These are phyloP conservation scores for Heliconius hewitsoni DNA, from an alignment of 1,140 invertebrate genomes.

Conservation along the genomic window DNA sequence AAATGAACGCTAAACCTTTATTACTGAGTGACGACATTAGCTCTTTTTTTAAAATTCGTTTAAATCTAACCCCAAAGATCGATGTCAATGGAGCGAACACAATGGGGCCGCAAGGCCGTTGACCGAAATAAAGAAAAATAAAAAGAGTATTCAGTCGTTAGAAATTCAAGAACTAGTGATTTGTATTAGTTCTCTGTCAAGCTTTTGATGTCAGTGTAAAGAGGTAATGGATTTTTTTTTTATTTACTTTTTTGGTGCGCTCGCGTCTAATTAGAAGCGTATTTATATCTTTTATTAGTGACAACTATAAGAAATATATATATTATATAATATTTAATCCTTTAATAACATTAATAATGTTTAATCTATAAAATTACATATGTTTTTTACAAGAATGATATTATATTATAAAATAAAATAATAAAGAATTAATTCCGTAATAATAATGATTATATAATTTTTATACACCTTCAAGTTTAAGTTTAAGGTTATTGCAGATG, in stretches of 20 bases:
- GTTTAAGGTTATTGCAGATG: constrained; percentile 35
- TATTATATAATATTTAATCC: neutral
- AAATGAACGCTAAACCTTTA: constrained; percentile 34
- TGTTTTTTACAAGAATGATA: too few species aligned
- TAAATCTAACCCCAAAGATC: constrained; percentile 62
- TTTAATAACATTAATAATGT: too few species aligned
- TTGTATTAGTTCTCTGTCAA: constrained; percentile 42
- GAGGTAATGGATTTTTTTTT: constrained; percentile 3
- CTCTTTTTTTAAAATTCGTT: constrained; percentile 30
- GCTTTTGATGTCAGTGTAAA: constrained; percentile 25
- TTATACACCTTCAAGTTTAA: constrained; percentile 34
- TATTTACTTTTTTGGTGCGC: neutral
- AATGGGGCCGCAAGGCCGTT: constrained; percentile 69
- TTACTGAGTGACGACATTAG: constrained; percentile 11
- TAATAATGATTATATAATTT: neutral
- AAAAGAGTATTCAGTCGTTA: constrained; percentile 53
- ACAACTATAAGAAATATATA: neutral
- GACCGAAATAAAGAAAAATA: constrained; percentile 69
- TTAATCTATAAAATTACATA: too few species aligned
- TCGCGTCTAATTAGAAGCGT: too few species aligned
- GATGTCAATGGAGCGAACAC: constrained; percentile 68
- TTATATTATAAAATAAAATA: too few species aligned
- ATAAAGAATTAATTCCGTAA: neutral
- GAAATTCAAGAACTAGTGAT: constrained; percentile 64
- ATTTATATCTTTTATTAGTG: neutral